Evolutionary conservation across 2,888 invertebrate genomes (phyloP), one percentile per base, ranked within the genome.

Genomic region (Drosophila dives): DNA sequence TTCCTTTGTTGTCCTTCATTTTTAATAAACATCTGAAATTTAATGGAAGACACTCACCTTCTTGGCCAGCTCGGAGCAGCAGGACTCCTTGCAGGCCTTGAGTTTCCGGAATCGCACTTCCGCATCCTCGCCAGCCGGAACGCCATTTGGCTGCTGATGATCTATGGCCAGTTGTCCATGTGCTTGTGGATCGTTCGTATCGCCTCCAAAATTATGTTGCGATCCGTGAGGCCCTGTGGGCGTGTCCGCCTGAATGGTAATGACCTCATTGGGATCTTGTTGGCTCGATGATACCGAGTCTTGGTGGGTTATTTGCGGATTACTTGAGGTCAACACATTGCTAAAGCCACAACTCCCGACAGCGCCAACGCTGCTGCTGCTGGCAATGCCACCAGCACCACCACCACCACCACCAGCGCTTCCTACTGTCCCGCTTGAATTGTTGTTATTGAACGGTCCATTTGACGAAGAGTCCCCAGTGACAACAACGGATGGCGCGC

Each of bases 41-140:
- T 15, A 45, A 45, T 15, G 26, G 10, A 29, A 29, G 49, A 6
- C 17, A 62, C 85, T 84, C 81, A 97, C 97, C 95, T 97, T 97
- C 93, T 96, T 95, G 75, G 97, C 97, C 90, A 96, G 95, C 91
- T 96, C 95, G 58, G 97, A 97, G 93, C 97, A 97, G 92, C 97
- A 96, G 40, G 96, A 96, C 80, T 95, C 94, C 64, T 95, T 95
- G 91, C 97, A 97, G 60, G 92, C 94, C 74, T 91, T 93, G 64
- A 92, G 81, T 64, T 91, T 91, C 26, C 87, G 87, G 59, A 91
- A 92, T 26, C 91, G 91, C 58, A 90, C 81, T 60, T 90, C 86
- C 8, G 82, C 75, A 61, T 88, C 84, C 49, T 90, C 90, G 26
- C 89, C 80, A 36, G 75, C 73, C 48, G 87, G 89, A 0, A 55